A percentile compares a stretch with the other conserved stretches of the same genome.
Evolutionary conservation across 2,113 vertebrate species (phyloP).

Genomic region (Eulemur rufifrons): DNA sequence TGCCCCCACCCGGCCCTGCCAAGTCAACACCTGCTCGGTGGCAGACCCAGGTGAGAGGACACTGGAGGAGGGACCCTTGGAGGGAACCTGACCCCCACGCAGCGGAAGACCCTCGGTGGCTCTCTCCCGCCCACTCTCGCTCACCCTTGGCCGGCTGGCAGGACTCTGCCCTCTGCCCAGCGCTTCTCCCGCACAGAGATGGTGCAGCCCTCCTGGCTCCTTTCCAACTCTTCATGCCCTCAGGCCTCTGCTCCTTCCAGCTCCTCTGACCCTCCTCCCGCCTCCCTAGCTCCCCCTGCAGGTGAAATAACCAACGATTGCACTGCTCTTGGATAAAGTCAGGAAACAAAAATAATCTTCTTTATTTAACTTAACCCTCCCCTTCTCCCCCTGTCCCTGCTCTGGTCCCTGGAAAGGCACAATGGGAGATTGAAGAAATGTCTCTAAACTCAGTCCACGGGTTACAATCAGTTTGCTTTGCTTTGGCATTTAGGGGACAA

Average conservation of each 20-base stretch:
- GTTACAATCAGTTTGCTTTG: constrained; percentile 84
- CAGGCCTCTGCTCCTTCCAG: constrained; percentile 21
- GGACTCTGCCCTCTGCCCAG: not conserved
- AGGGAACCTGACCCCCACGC: not conserved
- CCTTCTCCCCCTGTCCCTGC: constrained; percentile 79
- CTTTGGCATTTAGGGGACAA: constrained; percentile 84
- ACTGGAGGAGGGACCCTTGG: not conserved
- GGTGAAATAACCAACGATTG: constrained; percentile 86
- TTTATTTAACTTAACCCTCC: constrained; percentile 88
- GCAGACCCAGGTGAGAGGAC: not conserved
- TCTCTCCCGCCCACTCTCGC: not conserved
- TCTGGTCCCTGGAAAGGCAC: constrained; percentile 83
- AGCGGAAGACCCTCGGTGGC: not conserved
- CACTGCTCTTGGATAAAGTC: constrained; percentile 84
- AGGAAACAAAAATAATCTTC: constrained; percentile 85
- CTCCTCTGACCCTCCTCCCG: constrained; percentile 41
- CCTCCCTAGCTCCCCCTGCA: constrained; percentile 77
- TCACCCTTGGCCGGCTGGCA: not conserved
- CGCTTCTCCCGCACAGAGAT: not conserved
- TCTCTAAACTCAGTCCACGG: constrained; percentile 81
- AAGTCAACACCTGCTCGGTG: constrained; percentile 50
- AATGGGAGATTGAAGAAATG: constrained; percentile 81
- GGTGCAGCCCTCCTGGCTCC: not conserved
- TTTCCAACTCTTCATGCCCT: constrained; percentile 1
- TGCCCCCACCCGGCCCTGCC: constrained; percentile 67